Percentiles rank a stretch among this genome's conserved stretches.
Conservation (phyloP, 2,113 vertebrate genomes). For the Centropus unirufus region DNA sequence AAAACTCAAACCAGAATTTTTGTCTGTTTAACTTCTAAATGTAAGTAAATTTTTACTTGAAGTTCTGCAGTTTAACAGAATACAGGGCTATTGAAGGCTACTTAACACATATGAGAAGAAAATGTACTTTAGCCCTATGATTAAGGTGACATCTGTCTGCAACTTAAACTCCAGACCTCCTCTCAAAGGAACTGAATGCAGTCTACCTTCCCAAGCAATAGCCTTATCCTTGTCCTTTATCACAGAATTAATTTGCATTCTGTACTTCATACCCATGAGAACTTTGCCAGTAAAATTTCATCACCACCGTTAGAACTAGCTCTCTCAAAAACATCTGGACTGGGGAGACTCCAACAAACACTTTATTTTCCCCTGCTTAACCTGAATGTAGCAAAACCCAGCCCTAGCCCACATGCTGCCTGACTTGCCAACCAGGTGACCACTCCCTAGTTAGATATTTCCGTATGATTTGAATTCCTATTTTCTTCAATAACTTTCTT, state of each 20-base stretch:
- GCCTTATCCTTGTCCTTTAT: not conserved
- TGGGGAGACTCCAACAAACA: not conserved
- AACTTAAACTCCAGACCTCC: not conserved
- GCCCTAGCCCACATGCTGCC: not conserved
- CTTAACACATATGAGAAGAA: not conserved
- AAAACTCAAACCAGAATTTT: not conserved
- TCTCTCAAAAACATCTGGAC: not conserved
- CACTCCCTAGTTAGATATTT: not conserved
- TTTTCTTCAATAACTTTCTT: not conserved
- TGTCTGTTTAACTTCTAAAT: not conserved
- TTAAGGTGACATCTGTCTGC: not conserved
- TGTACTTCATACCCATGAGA: not conserved
- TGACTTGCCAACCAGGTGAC: not conserved
- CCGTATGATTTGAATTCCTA: not conserved
- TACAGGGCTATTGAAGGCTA: not conserved
- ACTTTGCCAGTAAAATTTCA: not conserved
- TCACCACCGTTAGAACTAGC: not conserved
- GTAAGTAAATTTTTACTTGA: not conserved
- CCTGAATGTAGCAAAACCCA: not conserved
- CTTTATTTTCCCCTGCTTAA: not conserved
- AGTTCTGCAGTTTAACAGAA: not conserved
- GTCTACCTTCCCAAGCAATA: not conserved
- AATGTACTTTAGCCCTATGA: not conserved
- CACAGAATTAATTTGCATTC: not conserved
- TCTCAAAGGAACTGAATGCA: not conserved